A percentile compares a stretch with the other conserved stretches of the same genome.
These are phyloP conservation scores for Rutilus rutilus DNA, from an alignment of 2,113 vertebrate species.

Conservation along the genomic window DNA sequence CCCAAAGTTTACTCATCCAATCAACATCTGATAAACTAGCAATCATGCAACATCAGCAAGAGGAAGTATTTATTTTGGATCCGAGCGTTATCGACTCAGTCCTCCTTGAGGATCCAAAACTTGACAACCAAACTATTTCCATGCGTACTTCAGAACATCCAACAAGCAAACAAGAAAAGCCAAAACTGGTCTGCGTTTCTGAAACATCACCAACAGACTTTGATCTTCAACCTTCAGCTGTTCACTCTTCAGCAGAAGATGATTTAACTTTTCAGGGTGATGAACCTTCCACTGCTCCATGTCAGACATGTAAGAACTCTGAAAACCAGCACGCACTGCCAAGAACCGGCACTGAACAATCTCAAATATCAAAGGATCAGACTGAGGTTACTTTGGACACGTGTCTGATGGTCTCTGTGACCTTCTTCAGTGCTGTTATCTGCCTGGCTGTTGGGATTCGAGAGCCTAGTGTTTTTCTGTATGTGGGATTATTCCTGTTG, in stretches of 20 bases:
- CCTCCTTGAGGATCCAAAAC: conserved; percentile 47
- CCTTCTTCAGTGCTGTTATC: conserved; percentile 64
- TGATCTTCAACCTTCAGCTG: not conserved
- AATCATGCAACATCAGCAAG: conserved; percentile 12
- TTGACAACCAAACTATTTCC: not conserved
- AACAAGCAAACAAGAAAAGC: not conserved
- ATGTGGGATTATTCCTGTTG: conserved; percentile 66
- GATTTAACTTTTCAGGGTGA: conserved; percentile 13
- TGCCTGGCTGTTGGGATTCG: conserved; percentile 65
- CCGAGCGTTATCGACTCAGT: conserved; percentile 35
- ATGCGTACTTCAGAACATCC: not conserved
- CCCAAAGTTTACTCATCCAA: conserved; percentile 26
- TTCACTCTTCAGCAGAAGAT: conserved; percentile 16
- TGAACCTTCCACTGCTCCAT: not conserved
- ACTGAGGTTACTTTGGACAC: conserved; percentile 44
- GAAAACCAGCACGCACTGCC: conserved; percentile 37
- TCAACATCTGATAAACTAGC: conserved; percentile 31
- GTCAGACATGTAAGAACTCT: conserved; percentile 4
- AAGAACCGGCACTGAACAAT: not conserved
- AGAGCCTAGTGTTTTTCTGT: conserved; percentile 65
- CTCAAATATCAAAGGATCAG: conserved; percentile 24
- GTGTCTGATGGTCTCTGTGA: conserved; percentile 60
- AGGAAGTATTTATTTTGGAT: conserved; percentile 36
- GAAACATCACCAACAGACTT: not conserved
- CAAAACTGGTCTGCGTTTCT: not conserved